Conservation (phyloP, 2,113 vertebrate species). For the Rhagologus leucostigma region DNA sequence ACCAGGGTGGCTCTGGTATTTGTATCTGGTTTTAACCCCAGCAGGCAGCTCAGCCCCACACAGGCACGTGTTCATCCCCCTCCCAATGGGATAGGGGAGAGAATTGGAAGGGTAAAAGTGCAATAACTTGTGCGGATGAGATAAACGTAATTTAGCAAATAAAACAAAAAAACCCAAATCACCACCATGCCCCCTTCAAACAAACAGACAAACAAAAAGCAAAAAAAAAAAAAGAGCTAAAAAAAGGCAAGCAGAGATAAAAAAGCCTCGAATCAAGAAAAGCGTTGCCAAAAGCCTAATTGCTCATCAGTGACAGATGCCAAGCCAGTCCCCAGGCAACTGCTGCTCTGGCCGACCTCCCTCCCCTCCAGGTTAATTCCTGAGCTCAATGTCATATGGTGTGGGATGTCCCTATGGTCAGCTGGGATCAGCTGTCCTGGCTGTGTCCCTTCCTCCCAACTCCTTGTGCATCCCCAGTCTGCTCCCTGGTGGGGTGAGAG, state of each 20-base stretch:
- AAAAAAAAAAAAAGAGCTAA: too few species aligned
- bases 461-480: neutral
- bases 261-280: neutral
- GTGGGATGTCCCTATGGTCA: neutral
- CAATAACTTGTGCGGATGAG: neutral
- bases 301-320: neutral
- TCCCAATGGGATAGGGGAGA: neutral
- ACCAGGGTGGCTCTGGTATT: neutral
- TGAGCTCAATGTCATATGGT: neutral
- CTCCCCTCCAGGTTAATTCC: neutral
- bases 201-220: rapidly evolving
- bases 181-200: too few species aligned
- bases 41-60: neutral
- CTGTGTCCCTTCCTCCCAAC: neutral
- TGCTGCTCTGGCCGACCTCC: neutral
- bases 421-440: rapidly evolving
- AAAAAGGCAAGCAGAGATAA: neutral
- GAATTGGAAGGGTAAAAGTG: neutral
- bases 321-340: neutral
- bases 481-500: neutral
- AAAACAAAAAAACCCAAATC: neutral
- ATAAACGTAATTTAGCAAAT: neutral
- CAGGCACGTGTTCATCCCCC: neutral
- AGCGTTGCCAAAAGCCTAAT: neutral
- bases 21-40: neutral